A percentile compares a stretch with the other conserved stretches of the same genome.
phyloP scores from a whole-genome alignment of 2,888 invertebrate genomes.

The Coleophora flavipennella region DNA sequence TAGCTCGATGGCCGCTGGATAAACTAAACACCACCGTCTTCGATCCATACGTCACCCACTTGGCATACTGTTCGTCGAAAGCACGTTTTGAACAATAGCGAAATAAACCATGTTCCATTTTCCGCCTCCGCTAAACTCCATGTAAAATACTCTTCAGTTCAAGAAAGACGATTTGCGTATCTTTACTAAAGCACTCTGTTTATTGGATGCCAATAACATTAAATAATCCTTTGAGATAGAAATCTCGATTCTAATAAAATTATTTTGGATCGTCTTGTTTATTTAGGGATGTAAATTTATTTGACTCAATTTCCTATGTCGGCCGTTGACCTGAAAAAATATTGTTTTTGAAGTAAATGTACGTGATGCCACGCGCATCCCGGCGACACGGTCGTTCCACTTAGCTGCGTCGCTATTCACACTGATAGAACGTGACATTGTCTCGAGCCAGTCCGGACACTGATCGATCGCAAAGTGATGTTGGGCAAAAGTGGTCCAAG shows the following conservation, averaged over 20 bases:
- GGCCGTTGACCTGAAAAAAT: slow-evolving; percentile 46
- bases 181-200: slow-evolving; percentile 22
- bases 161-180: slow-evolving; percentile 26
- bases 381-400: slow-evolving; percentile 38
- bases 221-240: slow-evolving; percentile 4
- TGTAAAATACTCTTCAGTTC: slow-evolving; percentile 29
- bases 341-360: slow-evolving; percentile 44
- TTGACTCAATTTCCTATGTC: slow-evolving; percentile 50
- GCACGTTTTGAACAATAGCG: slow-evolving; percentile 52
- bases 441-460: slow-evolving; percentile 43
- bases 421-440: slow-evolving; percentile 55
- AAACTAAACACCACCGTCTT: slow-evolving; percentile 15
- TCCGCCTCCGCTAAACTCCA: slow-evolving; percentile 38
- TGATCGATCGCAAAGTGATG: slow-evolving; percentile 35
- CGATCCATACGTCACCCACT: slow-evolving; percentile 10
- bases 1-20: slow-evolving; percentile 38
- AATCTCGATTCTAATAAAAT: slow-evolving; percentile 23
- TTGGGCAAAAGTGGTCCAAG: no score
- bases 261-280: slow-evolving; percentile 31
- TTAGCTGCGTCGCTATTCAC: slow-evolving; percentile 50
- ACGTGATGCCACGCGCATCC: slow-evolving; percentile 59
- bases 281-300: slow-evolving; percentile 43
- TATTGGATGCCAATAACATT: slow-evolving; percentile 23
- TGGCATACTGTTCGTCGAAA: slow-evolving; percentile 38
- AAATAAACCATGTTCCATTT: slow-evolving; percentile 54